Percentiles rank a stretch among this genome's conserved stretches.
Evolutionary conservation across 2,113 vertebrate species (phyloP).

Genomic region (Aramus guarauna): DNA sequence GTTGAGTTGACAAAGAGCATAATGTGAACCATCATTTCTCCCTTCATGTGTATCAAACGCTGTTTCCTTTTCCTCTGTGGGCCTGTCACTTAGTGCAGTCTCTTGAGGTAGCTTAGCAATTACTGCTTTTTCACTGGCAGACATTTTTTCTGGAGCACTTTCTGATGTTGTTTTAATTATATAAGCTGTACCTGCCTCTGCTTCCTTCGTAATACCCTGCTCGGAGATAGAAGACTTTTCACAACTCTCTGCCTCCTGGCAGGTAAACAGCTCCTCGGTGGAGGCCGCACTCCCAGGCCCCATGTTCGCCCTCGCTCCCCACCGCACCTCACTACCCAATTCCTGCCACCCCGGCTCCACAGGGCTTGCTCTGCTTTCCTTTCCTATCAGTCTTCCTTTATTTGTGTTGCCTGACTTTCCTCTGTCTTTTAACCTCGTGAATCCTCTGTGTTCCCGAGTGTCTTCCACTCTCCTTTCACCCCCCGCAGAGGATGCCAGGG

Average conservation of each 20-base stretch:
- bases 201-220: constrained; percentile 56
- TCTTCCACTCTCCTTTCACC: neutral
- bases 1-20: constrained; percentile 77
- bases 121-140: constrained; percentile 77
- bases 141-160: constrained; percentile 77
- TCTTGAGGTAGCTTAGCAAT: constrained; percentile 81
- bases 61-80: constrained; percentile 77
- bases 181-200: constrained; percentile 71
- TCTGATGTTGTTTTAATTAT: constrained; percentile 82
- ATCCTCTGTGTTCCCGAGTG: neutral
- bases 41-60: constrained; percentile 80
- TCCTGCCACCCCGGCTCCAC: constrained; percentile 8
- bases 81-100: constrained; percentile 78
- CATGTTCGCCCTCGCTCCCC: neutral
- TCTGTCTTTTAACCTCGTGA: neutral
- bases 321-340: neutral
- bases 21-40: constrained; percentile 76
- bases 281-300: neutral
- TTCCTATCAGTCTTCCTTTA: neutral
- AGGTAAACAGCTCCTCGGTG: constrained; percentile 66
- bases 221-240: constrained; percentile 69
- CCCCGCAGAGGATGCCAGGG: neutral
- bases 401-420: neutral
- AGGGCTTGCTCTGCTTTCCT: neutral
- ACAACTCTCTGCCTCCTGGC: constrained; percentile 64